Base-by-base conservation (phyloP, 2,888 invertebrate species). In the Phengaris arion region DNA sequence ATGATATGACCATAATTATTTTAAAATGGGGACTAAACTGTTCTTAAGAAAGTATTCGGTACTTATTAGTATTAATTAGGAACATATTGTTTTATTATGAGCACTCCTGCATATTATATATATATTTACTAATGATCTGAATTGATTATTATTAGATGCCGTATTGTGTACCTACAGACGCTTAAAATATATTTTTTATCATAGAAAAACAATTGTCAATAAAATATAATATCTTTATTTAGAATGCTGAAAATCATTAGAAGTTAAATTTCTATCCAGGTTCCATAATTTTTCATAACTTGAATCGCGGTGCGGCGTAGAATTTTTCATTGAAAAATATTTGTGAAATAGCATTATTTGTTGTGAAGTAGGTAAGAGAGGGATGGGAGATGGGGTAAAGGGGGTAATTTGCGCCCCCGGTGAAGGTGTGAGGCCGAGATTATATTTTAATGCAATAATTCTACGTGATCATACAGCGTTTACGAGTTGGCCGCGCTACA, bases 371-470 rank as follows among this genome's bases (percentile, higher is more conserved):
- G 22, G 22, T 52, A 15, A 5, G 70, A 70, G 22, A 51, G 70
- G 73, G 75, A 77, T n/a, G 54, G 45, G 45, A 22, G 76, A 76
- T 15, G 74, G 76, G 64, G 75, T 78, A 74, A 72, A 15, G 74
- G 68, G 54, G 77, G 74, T 76, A 75, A 59, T 22, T 15, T 59
- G 9, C 55, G n/a, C 46, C 15, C 59, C 74, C 74, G 76, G 77
- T 77, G 35, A 52, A 51, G 74, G 78, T 77, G 74, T 79, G 81
- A 79, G 82, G 83, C 82, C 52, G 54, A 87, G 87, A 91, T 91
- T 91, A 92, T 90, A 91, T 89, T 92, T 91, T 92, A 92, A 92
- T 91, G 85, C 86, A 90, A 92, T 92, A 92, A 91, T 92, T 91
- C 86, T 88, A 88, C 86, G 91, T 91, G 91, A 92, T 92, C 91